Evolutionary conservation across 2,888 invertebrate genomes (phyloP), one percentile per base, ranked within the genome.

Genomic region (Belgica antarctica): DNA sequence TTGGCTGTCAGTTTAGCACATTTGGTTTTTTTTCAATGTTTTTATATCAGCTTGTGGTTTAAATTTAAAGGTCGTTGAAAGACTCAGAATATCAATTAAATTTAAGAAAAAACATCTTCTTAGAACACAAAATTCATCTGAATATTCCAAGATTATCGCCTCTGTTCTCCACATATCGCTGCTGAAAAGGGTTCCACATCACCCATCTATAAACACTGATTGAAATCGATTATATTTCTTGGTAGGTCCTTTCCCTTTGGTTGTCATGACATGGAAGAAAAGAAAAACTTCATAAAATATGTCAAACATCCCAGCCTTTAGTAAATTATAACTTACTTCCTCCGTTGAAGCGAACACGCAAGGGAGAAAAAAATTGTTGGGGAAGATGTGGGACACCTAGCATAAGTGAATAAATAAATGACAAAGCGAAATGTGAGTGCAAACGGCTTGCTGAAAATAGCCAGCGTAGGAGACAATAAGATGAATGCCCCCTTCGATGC

Each of bases 351-450:
- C n/a, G 22, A 25, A n/a, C n/a, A n/a, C n/a, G n/a, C n/a, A n/a
- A n/a, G n/a, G n/a, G n/a, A n/a, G n/a, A n/a, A n/a, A n/a, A n/a
- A n/a, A n/a, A n/a, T n/a, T n/a, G n/a, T n/a, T n/a, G n/a, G n/a
- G n/a, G n/a, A n/a, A n/a, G n/a, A 59, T 59, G 59, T 52, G 15
- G 52, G 52, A 52, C 19, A 52, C 4, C 2, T n/a, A 19, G 52
- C 19, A 7, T 19, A 52, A 12, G 52, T 12, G 52, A 19, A 27
- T 27, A 59, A 25, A 59, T n/a, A 15, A 59, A 59, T 59, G 59
- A 59, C 25, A 59, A 59, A 27, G 52, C 52, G 12, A 15, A 59
- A 59, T 27, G n/a, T 52, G 52, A 52, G 52, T 41, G 41, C 41
- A 22, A 52, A 17, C 22, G 22, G 52, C 2, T 52, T 41, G 10